Base-by-base conservation (phyloP, 2,888 invertebrate genomes). In the Bellardia pandia region DNA sequence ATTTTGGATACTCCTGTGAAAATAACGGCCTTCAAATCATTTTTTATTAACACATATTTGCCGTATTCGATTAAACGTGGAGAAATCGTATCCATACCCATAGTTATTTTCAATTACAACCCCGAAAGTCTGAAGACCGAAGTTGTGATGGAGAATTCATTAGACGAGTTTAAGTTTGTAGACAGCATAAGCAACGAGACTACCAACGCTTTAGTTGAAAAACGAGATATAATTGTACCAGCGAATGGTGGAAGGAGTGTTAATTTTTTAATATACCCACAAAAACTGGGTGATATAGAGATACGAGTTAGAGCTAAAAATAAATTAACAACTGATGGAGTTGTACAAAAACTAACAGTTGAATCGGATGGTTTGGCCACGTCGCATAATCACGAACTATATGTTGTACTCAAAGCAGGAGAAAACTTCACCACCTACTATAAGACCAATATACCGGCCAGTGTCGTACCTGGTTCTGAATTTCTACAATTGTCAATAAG, bases 51-150 rank as follows among this genome's bases (percentile, higher is more conserved):
- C 2, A 92, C 97, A 84, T 96, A 96, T 91, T 93, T 97, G 74
- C 97, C 97, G 0, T 96, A 96, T 91, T 95, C 96, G 0, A 95
- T 97, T 0, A 96, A 96, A 88, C 94, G 96, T 33, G 97, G 96
- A 45, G 99, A 99, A 94, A 96, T 97, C 13, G 95, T 99, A 64
- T 96, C 97, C 0, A 95, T 98, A 75, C 96, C 98, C 64, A 96
- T 97, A 16, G 96, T 97, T 5, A 95, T 98, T 13, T 97, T 97
- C 93, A 99, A 98, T 93, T 97, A 98, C 91, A 94, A 97, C 93
- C 95, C 96, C 37, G 95, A 95, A 76, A 96, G 97, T 90, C 94
- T 96, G 0, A 94, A 94, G 11, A 97, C 97, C 0, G 96, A 97
- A 90, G 96, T 99, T 1, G 96, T 97, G 0, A 94, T 98, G 91